A percentile compares a stretch with the other conserved stretches of the same genome.
Evolutionary conservation across 2,113 vertebrate genomes (phyloP).

Genomic region (Apus apus): DNA sequence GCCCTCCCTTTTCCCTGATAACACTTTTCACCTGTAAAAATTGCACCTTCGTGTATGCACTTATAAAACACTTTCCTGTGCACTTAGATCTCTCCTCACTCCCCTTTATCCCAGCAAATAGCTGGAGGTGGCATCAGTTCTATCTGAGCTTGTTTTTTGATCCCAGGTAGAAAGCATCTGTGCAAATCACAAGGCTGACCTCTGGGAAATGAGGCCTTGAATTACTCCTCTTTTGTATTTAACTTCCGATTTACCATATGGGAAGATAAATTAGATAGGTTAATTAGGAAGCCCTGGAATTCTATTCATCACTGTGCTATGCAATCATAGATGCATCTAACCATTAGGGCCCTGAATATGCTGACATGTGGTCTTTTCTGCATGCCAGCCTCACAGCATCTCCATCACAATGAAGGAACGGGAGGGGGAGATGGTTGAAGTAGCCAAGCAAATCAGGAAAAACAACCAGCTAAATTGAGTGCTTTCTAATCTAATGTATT

Average conservation of each 20-base stretch:
- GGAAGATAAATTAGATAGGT: slow-evolving; percentile 35
- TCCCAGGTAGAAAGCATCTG: not conserved
- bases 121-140: not conserved
- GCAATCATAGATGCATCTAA: not conserved
- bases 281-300: slow-evolving; percentile 49
- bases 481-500: slow-evolving; percentile 68
- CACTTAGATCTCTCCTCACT: not conserved
- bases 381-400: slow-evolving; percentile 6
- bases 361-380: slow-evolving; percentile 45
- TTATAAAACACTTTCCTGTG: not conserved
- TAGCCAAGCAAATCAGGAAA: slow-evolving; percentile 57
- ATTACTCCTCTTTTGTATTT: not conserved
- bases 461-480: slow-evolving; percentile 60
- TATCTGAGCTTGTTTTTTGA: not conserved
- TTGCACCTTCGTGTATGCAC: not conserved
- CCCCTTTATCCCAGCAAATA: not conserved
- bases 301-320: not conserved
- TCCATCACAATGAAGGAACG: not conserved
- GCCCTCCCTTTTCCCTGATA: not conserved
- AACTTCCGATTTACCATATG: not conserved
- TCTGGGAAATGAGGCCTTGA: slow-evolving; percentile 24
- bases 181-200: not conserved
- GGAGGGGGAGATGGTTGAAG: slow-evolving; percentile 9
- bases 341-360: slow-evolving; percentile 28
- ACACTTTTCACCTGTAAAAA: not conserved